These are phyloP conservation scores for Leptocoma aspasia DNA, from an alignment of 2,113 vertebrate species.

Conservation along the genomic window DNA sequence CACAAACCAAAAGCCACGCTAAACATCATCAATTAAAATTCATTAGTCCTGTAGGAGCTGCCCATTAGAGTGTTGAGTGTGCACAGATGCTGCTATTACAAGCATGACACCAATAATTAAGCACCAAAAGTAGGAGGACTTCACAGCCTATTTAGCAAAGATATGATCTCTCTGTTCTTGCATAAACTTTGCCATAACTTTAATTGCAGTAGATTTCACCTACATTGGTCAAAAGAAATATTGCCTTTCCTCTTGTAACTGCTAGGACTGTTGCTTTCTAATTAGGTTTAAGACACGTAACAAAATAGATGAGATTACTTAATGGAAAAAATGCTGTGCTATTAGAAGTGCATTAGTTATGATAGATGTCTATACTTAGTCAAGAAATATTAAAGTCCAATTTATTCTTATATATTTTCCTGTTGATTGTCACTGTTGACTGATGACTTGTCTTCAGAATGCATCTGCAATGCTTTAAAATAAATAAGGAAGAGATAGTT, in stretches of 20 bases:
- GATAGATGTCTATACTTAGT: constrained; percentile 73
- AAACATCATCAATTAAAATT: constrained; percentile 84
- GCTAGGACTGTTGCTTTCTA: constrained; percentile 60
- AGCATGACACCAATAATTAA: constrained; percentile 77
- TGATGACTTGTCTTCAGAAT: constrained; percentile 66
- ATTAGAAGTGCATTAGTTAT: constrained; percentile 69
- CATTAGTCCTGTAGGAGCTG: constrained; percentile 83
- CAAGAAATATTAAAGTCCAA: constrained; percentile 72
- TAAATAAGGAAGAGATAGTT: constrained; percentile 55
- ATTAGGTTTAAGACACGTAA: constrained; percentile 67
- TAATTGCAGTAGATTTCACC: constrained; percentile 58
- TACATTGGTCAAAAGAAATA: constrained; percentile 63
- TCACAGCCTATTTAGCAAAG: constrained; percentile 75
- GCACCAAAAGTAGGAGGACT: constrained; percentile 72
- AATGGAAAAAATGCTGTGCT: constrained; percentile 20
- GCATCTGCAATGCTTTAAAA: constrained; percentile 57
- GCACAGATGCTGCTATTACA: constrained; percentile 78
- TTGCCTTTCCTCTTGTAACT: constrained; percentile 40
- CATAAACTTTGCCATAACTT: constrained; percentile 68
- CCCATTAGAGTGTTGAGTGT: constrained; percentile 74
- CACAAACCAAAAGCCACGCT: constrained; percentile 74
- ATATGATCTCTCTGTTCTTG: constrained; percentile 56
- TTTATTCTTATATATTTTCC: constrained; percentile 70
- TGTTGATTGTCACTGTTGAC: constrained; percentile 62
- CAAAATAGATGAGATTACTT: constrained; percentile 66